A percentile compares a stretch with the other conserved stretches of the same genome.
Evolutionary conservation across 2,797 vertebrate species (phyloP).

Genomic region (Sorex maritimensis): DNA sequence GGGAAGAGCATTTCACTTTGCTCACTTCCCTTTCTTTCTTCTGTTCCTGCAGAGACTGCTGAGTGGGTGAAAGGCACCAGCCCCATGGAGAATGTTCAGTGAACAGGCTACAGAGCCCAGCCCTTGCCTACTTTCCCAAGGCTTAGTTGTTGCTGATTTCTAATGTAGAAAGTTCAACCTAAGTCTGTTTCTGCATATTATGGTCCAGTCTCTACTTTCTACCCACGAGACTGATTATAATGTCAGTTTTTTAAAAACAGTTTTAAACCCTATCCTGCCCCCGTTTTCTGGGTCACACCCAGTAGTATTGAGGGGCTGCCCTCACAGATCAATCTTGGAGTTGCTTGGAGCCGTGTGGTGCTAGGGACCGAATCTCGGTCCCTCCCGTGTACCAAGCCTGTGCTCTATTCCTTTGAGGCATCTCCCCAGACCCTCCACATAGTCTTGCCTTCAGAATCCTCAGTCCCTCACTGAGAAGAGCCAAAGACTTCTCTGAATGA

Average conservation of each 20-base stretch:
- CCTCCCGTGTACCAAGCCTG: too few species aligned
- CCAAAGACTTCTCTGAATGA: too few species aligned
- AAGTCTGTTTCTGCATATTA: conserved; percentile 71
- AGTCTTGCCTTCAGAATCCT: too few species aligned
- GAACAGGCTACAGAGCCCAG: neutral
- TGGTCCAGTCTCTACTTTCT: conserved; percentile 51
- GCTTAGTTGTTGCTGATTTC: neutral
- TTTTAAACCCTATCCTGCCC: too few species aligned
- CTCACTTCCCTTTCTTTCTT: neutral
- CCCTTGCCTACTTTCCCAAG: neutral
- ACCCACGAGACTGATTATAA: conserved; percentile 49
- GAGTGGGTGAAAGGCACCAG: neutral
- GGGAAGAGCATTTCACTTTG: conserved; percentile 2
- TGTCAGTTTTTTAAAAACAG: conserved; percentile 9
- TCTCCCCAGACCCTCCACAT: too few species aligned
- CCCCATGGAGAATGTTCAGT: neutral
- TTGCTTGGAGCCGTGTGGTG: neutral
- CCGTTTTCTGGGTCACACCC: too few species aligned
- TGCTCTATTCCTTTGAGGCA: too few species aligned
- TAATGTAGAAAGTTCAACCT: conserved; percentile 50
- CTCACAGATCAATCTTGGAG: too few species aligned
- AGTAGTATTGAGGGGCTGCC: too few species aligned
- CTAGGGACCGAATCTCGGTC: neutral
- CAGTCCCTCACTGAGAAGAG: too few species aligned
- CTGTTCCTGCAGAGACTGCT: neutral